Evolutionary conservation across 2,113 vertebrate species (phyloP), one percentile per base, ranked within the genome.

Genomic region (Protomyctophum bolini): DNA sequence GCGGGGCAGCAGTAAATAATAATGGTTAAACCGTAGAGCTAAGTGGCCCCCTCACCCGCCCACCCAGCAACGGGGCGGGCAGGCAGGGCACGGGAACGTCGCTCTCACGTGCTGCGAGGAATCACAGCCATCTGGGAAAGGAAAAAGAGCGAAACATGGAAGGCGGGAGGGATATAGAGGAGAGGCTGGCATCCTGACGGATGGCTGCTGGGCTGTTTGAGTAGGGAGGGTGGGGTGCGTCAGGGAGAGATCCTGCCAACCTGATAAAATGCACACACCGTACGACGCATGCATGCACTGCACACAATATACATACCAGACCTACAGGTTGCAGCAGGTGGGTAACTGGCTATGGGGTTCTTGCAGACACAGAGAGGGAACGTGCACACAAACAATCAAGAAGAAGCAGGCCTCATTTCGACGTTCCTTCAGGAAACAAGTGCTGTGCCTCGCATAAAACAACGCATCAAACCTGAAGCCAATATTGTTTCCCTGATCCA

Each of bases 21-120:
- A 75, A 77, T 73, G 66, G 76, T 77, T 85, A 74, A 80, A 70
- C 60, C 65, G 72, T 70, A 10, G 6, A 78, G 76, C 71, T 70
- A 72, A 82, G 83, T 29, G 77, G 69, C 14, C 52, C 3, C 69
- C 63, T 2, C 21, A 1, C 21, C 21, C 21, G 21, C 21, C 21
- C 21, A 21, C 21, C 12, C 14, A 51, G 47, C 14, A 12, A 65
- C 67, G 72, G 51, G 58, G 21, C 21, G 2, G n/a, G 52, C 52
- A 3, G 11, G 52, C 52, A 54, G 63, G 12, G 48, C 47, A 51
- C 70, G 49, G 15, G 46, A 67, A 7, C 6, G 7, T 8, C 9
- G 50, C 41, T 11, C 58, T 67, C 76, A 71, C 60, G 12, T 77
- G 76, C 60, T 45, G 56, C 0, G 55, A 65, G 50, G 58, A 77